Evolutionary conservation across 2,797 vertebrate species (phyloP), one percentile per base, ranked within the genome.

Genomic region (Parambassis ranga): DNA sequence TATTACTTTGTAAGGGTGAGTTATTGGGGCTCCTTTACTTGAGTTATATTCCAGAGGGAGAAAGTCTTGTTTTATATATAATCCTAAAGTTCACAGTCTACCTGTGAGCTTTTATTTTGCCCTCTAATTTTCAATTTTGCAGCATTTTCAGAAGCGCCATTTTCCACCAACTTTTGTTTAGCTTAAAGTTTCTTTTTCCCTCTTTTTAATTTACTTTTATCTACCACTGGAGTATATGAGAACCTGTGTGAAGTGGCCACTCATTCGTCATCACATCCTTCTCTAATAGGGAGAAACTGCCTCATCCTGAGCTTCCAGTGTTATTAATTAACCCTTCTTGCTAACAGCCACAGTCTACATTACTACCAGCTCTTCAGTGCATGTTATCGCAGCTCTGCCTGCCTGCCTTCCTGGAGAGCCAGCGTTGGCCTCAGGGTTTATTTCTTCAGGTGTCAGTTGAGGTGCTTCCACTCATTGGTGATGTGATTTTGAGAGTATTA

Each of bases 311-410:
- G 79, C 71, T 49, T 23, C 15, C 41, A 7, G 43, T 79, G 71
- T 73, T 87, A 77, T 89, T 88, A 85, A 92, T 89, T 87, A 90
- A 89, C 86, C 83, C 84, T 69, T 57, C 53, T 27, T 75, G 60
- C 77, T 77, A 80, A 85, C 71, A 67, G 66, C 65, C 79, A 36
- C 61, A 50, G 61, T 50, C 65, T 20, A 73, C 76, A 55, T 22
- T 7, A 4, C 46, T 7, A 39, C 49, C 63, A 47, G 59, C 63
- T 61, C 37, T 24, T 44, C 31, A 19, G 56, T 46, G 35, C 0
- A 46, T 13, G 26, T 82, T 86, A 84, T 86, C 82, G 0, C 53
- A 1, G 7, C 4, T 24, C 64, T 8, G 68, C 77, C 66, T 49
- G 58, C 63, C 49, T 8, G 68, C 77, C 66, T 49, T 58, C 63